A percentile compares a stretch with the other conserved stretches of the same genome.
Evolutionary conservation across 1,140 invertebrate species (phyloP).

Genomic region (Heterodera schachtii): DNA sequence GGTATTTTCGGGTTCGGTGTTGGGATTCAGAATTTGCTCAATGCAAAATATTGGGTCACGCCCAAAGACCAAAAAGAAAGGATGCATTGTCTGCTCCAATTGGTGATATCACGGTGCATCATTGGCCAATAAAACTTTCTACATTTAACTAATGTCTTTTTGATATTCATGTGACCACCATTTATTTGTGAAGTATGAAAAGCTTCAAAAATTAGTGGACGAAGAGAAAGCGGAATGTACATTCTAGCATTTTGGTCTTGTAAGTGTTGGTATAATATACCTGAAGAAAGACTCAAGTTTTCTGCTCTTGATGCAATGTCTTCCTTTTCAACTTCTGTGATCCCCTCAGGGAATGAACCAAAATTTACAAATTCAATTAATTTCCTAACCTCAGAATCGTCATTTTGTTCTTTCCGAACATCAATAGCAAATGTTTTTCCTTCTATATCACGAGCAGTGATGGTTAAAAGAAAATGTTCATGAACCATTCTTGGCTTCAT

Average conservation of each 20-base stretch:
- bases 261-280: background rate
- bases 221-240: slow-evolving; percentile 6
- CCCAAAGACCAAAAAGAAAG: slow-evolving; percentile 16
- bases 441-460: background rate
- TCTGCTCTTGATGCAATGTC: background rate
- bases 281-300: background rate
- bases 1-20: background rate
- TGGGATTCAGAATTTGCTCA: slow-evolving; percentile 4
- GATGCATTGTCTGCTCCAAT: slow-evolving; percentile 15
- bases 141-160: slow-evolving; percentile 15
- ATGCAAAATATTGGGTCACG: slow-evolving; percentile 11
- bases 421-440: background rate
- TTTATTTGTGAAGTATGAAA: slow-evolving; percentile 22
- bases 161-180: slow-evolving; percentile 23
- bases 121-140: slow-evolving; percentile 6
- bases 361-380: slow-evolving; percentile 6
- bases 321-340: background rate
- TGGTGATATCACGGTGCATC: background rate
- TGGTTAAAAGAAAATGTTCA: too few species aligned
- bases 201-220: slow-evolving; percentile 12
- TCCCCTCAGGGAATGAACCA: background rate
- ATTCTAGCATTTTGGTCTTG: background rate
- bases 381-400: background rate
- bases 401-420: slow-evolving; percentile 17
- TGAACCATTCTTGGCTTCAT: too few species aligned